Base-by-base conservation (phyloP, 2,113 vertebrate species). In the Gorsachius goisagi region DNA sequence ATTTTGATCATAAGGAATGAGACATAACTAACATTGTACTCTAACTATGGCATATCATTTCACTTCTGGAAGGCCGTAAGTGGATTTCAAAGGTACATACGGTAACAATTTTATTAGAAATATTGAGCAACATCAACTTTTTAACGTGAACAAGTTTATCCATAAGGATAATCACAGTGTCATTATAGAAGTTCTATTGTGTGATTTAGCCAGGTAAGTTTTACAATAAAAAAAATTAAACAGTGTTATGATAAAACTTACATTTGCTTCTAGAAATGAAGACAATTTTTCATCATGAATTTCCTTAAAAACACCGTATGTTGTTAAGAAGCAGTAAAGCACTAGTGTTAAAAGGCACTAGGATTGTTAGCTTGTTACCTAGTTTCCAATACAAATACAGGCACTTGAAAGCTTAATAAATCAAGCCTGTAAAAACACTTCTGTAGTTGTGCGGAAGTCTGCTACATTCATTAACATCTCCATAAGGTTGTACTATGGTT, bases 301-400 rank as follows among this genome's bases (percentile, higher is more conserved):
- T 69, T 74, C 75, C 85, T 88, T 89, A 47, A 77, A 73, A 89
- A n/a, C 15, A 66, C 26, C 0, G 0, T 8, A 23, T 20, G 37
- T 30, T 55, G 20, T 59, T 52, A 77, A 35, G 6, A 79, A 88
- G 62, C 58, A 89, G 44, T 78, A 86, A 89, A 97, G 89, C 59
- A 88, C 39, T 7, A 35, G 44, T 35, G 76, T 92, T 95, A 89
- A 83, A 97, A 97, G 95, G 90, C 95, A 97, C 64, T 55, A 56
- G 60, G 79, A 59, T 80, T 39, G 95, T 87, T 39, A 90, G 85
- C 52, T 84, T 76, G 71, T 80, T n/a, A 94, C 56, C n/a, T 89
- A 71, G 53, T 72, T 81, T 76, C 24, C 83, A 88, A 32, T 9
- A 63, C n/a, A 96, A 81, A 60, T 15, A 75, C 49, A 74, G 71